Base-by-base conservation (phyloP, 2,888 invertebrate genomes). In the Bombyx huttoni region DNA sequence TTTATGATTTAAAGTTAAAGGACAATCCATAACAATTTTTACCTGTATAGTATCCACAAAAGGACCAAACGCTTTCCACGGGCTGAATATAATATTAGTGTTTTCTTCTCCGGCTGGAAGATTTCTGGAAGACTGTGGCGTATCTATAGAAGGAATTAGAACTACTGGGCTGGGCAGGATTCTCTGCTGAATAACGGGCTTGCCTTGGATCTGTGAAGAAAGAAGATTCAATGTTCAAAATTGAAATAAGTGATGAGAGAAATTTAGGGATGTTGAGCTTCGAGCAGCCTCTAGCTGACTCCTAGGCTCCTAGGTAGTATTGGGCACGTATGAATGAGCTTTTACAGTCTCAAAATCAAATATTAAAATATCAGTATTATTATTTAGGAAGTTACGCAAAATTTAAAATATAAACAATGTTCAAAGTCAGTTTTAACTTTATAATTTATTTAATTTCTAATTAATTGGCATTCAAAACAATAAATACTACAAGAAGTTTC, bases 41-140 rank as follows among this genome's bases (percentile, higher is more conserved):
- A 84, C 88, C 78, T 88, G 87, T 58, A 87, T 76, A 10, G 81
- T 86, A 56, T 88, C 88, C 13, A 88, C 86, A 48, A 86, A 88
- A 49, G 88, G 88, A 6, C 88, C 88, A 52, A 87, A 87, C 0
- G 87, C 80, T 63, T 88, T 88, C 88, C 88, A 88, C 0, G 88
- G 88, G 53, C 88, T 88, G 63, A 88, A 88, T 55, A 88, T 88
- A 46, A 88, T 87, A 59, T 87, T 87, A 65, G 67, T 86, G 60
- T 83, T 87, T 52, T 88, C 88, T 49, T 87, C 87, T 1, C 73
- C 73, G 0, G 84, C 78, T 60, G 0, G 73, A 55, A 0, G 80
- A 77, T 58, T 73, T 75, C 14, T 75, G 65, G 40, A 67, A 35
- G 51, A 62, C 14, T 75, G 71, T 0, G 83, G 84, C 9, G 67